Conservation (phyloP, 2,888 invertebrate genomes). For the Conops quadrifasciatus region DNA sequence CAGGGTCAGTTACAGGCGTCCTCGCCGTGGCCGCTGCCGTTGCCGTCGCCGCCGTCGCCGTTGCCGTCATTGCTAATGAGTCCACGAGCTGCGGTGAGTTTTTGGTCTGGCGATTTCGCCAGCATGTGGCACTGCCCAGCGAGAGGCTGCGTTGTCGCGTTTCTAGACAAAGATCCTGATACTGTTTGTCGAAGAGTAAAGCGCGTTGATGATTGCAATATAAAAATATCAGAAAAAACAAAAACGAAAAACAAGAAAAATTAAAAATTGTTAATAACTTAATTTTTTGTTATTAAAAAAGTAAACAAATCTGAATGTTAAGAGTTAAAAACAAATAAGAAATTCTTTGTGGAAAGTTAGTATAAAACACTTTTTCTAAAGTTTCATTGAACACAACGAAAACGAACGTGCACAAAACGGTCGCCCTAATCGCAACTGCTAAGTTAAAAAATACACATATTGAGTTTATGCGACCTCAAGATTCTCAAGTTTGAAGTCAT, state of each 20-base stretch:
- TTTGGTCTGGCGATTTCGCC: conserved; percentile 58
- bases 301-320: conserved; percentile 7
- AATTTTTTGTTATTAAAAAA: conserved; percentile 23
- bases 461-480: too few relatives aligned
- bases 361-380: too few relatives aligned
- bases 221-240: conserved; percentile 14
- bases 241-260: conserved; percentile 45
- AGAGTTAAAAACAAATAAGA: not conserved
- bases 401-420: too few relatives aligned
- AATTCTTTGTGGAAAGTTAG: too few relatives aligned
- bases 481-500: too few relatives aligned
- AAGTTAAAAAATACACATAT: too few relatives aligned
- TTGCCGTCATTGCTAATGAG: conserved; percentile 24
- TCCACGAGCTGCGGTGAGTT: conserved; percentile 28
- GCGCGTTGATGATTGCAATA: conserved; percentile 38
- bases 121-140: conserved; percentile 64
- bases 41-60: conserved; percentile 44
- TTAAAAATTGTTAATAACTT: conserved; percentile 32
- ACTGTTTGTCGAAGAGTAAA: conserved; percentile 46
- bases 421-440: too few relatives aligned
- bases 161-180: conserved; percentile 63
- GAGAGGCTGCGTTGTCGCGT: conserved; percentile 64
- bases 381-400: too few relatives aligned
- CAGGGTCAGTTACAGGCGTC: conserved; percentile 35
- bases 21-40: conserved; percentile 42